Evolutionary conservation across 35 echinoderm and acorn worm species (phyloP).

Genomic region (Ophiothrix spiculata): DNA sequence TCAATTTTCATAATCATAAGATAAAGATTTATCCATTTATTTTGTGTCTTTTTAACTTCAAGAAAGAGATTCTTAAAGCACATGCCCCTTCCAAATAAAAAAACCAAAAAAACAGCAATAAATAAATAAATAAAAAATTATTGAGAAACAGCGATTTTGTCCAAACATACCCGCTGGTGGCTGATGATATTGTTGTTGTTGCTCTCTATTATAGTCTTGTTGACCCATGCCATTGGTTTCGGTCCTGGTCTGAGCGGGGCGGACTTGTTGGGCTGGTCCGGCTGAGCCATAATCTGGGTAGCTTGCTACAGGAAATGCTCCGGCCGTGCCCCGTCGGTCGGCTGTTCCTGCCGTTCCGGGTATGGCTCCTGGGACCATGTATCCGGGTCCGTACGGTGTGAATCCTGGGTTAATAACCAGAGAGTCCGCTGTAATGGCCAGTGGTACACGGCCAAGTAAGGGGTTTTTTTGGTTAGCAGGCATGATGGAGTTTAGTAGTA

Average conservation of each 20-base stretch:
- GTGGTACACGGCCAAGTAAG: background rate
- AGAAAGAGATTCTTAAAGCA: no score
- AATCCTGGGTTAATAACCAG: conserved; percentile 5
- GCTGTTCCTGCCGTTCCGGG: background rate
- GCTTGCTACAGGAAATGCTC: background rate
- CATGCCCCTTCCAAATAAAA: no score
- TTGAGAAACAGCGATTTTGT: background rate
- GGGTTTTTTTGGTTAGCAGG: background rate
- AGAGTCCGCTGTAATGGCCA: background rate
- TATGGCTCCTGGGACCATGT: conserved; percentile 6
- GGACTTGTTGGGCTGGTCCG: conserved; percentile 51
- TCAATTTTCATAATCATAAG: no score
- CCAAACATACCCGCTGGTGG: background rate
- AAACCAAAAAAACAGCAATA: no score
- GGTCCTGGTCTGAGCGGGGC: conserved; percentile 37
- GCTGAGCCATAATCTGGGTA: conserved; percentile 73
- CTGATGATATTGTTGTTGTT: conserved; percentile 25
- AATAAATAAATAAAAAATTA: no score
- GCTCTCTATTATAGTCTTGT: conserved; percentile 58
- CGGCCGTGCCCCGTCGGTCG: conserved; percentile 2
- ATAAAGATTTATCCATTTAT: no score
- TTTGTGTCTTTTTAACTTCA: no score
- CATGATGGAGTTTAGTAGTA: background rate
- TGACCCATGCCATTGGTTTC: conserved; percentile 43
- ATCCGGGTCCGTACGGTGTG: background rate